A percentile compares a stretch with the other conserved stretches of the same genome.
Conservation (phyloP, 2,797 vertebrate species). For the Kryptopterus vitreolus region DNA sequence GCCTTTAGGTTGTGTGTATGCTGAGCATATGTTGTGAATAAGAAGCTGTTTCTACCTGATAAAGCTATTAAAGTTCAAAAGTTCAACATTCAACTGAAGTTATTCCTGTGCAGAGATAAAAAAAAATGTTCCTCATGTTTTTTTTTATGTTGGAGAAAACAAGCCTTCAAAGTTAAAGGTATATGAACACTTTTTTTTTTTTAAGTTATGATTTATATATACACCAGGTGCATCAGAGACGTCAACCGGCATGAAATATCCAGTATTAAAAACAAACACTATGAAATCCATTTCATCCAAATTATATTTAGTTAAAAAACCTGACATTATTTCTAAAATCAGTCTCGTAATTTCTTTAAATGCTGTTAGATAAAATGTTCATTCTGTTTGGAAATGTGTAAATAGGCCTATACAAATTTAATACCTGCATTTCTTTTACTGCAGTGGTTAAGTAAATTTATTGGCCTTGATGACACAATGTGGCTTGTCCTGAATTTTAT, state of each 20-base stretch:
- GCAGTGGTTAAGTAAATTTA: neutral
- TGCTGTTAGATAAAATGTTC: neutral
- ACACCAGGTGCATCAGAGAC: neutral
- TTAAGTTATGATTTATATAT: neutral
- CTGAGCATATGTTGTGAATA: neutral
- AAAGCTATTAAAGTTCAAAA: neutral
- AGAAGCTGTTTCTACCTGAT: neutral
- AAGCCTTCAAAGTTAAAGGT: neutral
- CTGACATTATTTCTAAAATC: neutral
- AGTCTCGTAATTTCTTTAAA: neutral
- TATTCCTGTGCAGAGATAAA: neutral
- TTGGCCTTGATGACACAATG: neutral
- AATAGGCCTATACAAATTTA: neutral
- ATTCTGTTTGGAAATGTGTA: neutral
- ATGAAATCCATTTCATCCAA: neutral
- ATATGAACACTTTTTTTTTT: neutral
- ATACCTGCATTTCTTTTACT: neutral
- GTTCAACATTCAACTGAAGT: neutral
- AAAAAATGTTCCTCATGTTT: neutral
- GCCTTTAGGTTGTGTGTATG: neutral
- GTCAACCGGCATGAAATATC: neutral
- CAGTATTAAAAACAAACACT: neutral
- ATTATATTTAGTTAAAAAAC: neutral
- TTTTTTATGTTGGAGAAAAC: neutral
- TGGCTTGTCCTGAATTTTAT: neutral